Percentiles rank a stretch among this genome's conserved stretches.
These are phyloP conservation scores for Phyllostomus hastatus DNA, from an alignment of 2,113 vertebrate species.

Conservation along the genomic window DNA sequence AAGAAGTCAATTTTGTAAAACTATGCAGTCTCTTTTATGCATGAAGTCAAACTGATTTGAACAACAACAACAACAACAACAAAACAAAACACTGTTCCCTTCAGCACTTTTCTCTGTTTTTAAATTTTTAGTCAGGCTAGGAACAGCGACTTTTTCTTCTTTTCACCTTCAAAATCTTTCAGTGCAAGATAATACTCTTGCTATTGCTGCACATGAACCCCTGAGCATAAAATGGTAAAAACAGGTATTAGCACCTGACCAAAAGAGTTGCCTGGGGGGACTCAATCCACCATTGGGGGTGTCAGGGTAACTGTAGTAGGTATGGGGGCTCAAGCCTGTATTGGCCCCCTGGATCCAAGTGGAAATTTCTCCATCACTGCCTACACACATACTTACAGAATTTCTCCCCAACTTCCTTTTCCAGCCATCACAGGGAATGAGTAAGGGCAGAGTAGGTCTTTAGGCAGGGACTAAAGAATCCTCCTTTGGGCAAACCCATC, in stretches of 20 bases:
- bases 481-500: neutral
- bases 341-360: neutral
- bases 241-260: neutral
- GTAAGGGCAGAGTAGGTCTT: neutral
- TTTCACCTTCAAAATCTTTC: neutral
- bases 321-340: neutral
- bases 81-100: neutral
- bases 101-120: neutral
- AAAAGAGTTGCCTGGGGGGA: neutral
- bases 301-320: neutral
- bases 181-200: neutral
- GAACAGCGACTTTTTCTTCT: neutral
- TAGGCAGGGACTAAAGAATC: neutral
- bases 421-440: neutral
- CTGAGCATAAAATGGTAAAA: neutral
- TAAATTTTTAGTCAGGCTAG: neutral
- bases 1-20: neutral
- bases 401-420: neutral
- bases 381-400: neutral
- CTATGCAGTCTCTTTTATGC: neutral
- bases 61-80: neutral
- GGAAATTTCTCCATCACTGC: neutral
- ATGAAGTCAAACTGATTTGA: neutral
- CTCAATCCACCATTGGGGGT: neutral
- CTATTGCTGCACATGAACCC: neutral